Percentiles rank a stretch among this genome's conserved stretches.
Evolutionary conservation across 2,113 vertebrate species (phyloP).

Genomic region (Ornithorhynchus anatinus): DNA sequence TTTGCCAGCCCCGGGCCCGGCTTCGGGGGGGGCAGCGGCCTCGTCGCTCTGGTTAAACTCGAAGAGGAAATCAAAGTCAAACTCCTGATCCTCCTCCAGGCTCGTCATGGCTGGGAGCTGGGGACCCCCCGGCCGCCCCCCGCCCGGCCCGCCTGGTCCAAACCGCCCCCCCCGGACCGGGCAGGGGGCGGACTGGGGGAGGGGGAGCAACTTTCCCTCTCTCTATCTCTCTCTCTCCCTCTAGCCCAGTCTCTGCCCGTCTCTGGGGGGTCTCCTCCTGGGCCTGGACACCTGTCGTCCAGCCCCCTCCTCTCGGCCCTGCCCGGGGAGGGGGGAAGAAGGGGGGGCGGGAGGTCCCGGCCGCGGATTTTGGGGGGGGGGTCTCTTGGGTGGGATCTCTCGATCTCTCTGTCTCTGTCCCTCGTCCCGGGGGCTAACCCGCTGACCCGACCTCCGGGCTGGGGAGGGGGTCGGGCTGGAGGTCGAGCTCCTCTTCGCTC

Average conservation of each 20-base stretch:
- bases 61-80: conserved; percentile 88
- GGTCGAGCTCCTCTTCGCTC: too few species aligned
- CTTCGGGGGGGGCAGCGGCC: conserved; percentile 34
- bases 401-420: background rate
- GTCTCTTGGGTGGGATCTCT: background rate
- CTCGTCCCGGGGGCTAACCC: background rate
- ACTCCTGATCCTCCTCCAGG: conserved; percentile 78
- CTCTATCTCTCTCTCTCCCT: too few species aligned
- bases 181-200: too few species aligned
- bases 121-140: background rate
- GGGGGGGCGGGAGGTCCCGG: too few species aligned
- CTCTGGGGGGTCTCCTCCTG: too few species aligned
- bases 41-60: conserved; percentile 80
- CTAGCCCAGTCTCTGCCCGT: too few species aligned
- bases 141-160: background rate
- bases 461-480: background rate
- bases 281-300: too few species aligned
- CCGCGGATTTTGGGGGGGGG: background rate
- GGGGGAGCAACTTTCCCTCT: too few species aligned
- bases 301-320: too few species aligned
- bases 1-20: conserved; percentile 64
- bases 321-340: too few species aligned
- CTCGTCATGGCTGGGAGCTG: conserved; percentile 76
- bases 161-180: background rate
- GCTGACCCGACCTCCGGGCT: background rate